Evolutionary conservation across 2,797 vertebrate species (phyloP), one percentile per base, ranked within the genome.

Genomic region (Luscinia megarhynchos): DNA sequence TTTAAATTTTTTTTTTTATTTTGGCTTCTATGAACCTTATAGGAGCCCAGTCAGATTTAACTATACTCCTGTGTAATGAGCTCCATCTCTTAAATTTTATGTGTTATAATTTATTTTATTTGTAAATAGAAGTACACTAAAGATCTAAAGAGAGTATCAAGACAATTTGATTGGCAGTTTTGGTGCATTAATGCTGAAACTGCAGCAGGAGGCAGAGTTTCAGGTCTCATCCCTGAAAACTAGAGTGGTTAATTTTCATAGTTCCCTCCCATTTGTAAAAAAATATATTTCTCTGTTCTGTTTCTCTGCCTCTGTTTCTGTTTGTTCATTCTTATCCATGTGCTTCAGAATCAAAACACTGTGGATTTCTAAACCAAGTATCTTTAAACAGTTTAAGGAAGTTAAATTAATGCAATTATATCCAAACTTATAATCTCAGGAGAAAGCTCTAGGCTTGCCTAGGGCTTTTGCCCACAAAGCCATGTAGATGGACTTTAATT

Each of bases 61-160:
- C 95, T 96, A 84, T 94, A 70, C 68, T 97, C 85, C 22, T 5
- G n/a, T 91, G 90, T 95, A 95, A 97, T 87, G 92, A 87, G 67
- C 73, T 32, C 24, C 40, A 91, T 87, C 73, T 93, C 77, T 84
- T 70, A 80, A 85, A 69, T 92, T 95, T 95, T 93, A 12, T 72
- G 54, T 93, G 19, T 89, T 95, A 36, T 91, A 87, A 95, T 97
- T 93, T 82, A 84, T 79, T 90, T 92, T 84, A 80, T 94, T 95
- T 87, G 72, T 79, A 58, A 82, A 92, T 75, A 93, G 72, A 83
- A 78, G 10, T 79, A 64, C 53, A 43, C 43, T 94, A 81, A 59
- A 66, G 77, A 61, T 46, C 45, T 45, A 40, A 72, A 69, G 50
- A 80, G 12, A 76, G 13, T 80, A 92, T 73, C 58, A 66, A 79